phyloP scores from a whole-genome alignment of 2,888 invertebrate species.

The Lasioglossum leucozonium region DNA sequence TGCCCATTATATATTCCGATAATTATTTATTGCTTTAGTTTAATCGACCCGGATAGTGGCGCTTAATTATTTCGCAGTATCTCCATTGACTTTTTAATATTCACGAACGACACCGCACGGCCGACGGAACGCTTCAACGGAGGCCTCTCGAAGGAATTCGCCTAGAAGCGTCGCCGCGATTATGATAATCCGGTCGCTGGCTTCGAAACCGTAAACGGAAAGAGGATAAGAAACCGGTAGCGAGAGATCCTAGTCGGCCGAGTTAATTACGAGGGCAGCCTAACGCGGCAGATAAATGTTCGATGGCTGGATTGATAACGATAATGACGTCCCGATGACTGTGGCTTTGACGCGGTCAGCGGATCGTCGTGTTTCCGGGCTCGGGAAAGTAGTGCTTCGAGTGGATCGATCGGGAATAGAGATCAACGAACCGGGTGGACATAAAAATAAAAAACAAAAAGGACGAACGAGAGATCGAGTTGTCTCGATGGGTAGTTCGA shows the following conservation, averaged over 20 bases:
- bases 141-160: not conserved
- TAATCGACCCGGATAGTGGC: not conserved
- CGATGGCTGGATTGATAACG: constrained; percentile 24
- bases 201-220: constrained; percentile 19
- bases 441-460: not conserved
- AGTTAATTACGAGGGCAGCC: constrained; percentile 10
- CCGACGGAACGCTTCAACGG: not conserved
- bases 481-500: constrained; percentile 1
- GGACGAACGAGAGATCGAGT: not conserved
- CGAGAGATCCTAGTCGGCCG: constrained; percentile 16
- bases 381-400: not conserved
- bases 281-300: constrained; percentile 6
- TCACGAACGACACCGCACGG: not conserved
- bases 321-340: constrained; percentile 33
- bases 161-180: not conserved
- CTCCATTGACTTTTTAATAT: not conserved
- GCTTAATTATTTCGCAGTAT: not conserved
- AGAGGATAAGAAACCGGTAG: constrained; percentile 31
- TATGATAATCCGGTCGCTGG: constrained; percentile 26
- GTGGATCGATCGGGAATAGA: not conserved
- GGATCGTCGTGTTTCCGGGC: not conserved
- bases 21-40: not conserved
- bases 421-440: constrained; percentile 19
- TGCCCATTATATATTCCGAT: not conserved
- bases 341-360: not conserved